Conservation (phyloP, 2,797 vertebrate species). For the Malacoraja senta region DNA sequence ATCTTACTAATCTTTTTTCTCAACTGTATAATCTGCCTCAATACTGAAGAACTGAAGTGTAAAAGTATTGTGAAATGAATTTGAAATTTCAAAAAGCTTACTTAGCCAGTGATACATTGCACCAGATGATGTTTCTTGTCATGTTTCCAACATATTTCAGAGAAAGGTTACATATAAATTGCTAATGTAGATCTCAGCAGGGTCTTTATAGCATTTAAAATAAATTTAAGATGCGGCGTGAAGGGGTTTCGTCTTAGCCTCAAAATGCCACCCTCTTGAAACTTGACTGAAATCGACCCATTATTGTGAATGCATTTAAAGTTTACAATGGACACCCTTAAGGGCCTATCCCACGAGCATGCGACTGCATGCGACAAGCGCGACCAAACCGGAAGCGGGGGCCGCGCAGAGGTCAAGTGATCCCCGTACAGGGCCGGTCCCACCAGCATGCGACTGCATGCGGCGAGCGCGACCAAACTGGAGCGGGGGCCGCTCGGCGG, state of each 20-base stretch:
- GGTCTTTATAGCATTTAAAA: background rate
- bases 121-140: background rate
- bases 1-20: background rate
- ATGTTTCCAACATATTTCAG: background rate
- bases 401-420: too few relatives aligned
- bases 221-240: too few relatives aligned
- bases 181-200: background rate
- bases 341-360: too few relatives aligned
- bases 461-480: too few relatives aligned
- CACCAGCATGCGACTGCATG: too few relatives aligned
- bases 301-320: constrained; percentile 12
- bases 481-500: too few relatives aligned
- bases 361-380: too few relatives aligned
- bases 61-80: background rate
- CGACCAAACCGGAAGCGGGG: too few relatives aligned
- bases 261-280: background rate
- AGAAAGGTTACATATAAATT: constrained; percentile 34
- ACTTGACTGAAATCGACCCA: background rate
- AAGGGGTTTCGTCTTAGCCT: background rate
- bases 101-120: background rate
- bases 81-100: background rate
- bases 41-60: background rate
- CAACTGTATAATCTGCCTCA: background rate
- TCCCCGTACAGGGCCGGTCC: too few relatives aligned
- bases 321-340: background rate